phyloP scores from a whole-genome alignment of 92 coral and sea anemone genomes.

The Metridium senile region DNA sequence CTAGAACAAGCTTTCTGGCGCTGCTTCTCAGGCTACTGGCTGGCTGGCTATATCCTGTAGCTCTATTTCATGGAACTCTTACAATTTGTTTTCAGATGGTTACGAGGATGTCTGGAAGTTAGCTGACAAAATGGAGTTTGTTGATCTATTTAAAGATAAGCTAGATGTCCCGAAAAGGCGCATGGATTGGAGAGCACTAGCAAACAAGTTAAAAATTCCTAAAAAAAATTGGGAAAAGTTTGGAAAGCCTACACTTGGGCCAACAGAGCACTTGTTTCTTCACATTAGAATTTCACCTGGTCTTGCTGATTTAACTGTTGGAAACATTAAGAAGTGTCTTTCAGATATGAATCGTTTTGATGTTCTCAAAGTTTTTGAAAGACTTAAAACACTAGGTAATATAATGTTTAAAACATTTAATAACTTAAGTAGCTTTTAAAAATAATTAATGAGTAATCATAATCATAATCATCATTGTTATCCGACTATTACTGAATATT shows the following conservation, averaged over 20 bases:
- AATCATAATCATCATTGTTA: too few relatives aligned
- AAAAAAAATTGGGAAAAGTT: slow-evolving; percentile 36
- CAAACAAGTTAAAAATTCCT: slow-evolving; percentile 44
- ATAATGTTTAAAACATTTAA: too few relatives aligned
- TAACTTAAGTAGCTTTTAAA: too few relatives aligned
- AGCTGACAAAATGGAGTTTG: slow-evolving; percentile 1
- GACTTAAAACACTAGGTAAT: slow-evolving; percentile 3
- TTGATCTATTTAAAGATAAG: slow-evolving; percentile 20
- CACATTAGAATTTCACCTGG: slow-evolving; percentile 1
- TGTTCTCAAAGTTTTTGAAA: slow-evolving; percentile 13
- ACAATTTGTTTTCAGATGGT: neutral
- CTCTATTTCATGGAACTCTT: too few relatives aligned
- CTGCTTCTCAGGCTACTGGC: too few relatives aligned
- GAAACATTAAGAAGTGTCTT: slow-evolving; percentile 3
- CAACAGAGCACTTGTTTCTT: slow-evolving; percentile 38
- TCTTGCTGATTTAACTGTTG: neutral
- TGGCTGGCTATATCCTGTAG: too few relatives aligned
- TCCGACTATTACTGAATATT: too few relatives aligned
- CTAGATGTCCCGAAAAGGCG: slow-evolving; percentile 17
- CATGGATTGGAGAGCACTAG: slow-evolving; percentile 51
- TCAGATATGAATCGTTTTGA: slow-evolving; percentile 32
- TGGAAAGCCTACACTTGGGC: slow-evolving; percentile 59
- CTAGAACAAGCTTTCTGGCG: too few relatives aligned
- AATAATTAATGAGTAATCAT: too few relatives aligned
- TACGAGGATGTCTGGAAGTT: neutral